phyloP scores from a whole-genome alignment of 1,140 invertebrate genomes.

The Trichogramma pretiosum region DNA sequence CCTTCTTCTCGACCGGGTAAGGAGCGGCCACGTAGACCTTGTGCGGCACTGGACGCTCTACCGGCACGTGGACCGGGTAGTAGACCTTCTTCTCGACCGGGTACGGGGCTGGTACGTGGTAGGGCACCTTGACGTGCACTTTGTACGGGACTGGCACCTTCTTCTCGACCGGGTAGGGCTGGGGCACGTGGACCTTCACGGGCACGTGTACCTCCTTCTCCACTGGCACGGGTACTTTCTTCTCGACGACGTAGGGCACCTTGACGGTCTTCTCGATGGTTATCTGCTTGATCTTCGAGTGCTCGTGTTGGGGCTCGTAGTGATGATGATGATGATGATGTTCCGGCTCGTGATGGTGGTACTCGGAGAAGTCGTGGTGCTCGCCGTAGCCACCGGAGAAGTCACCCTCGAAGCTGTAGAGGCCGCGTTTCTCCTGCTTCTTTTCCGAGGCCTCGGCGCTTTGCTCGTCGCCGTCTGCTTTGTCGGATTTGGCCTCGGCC shows the following conservation, averaged over 20 bases:
- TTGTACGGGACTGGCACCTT: constrained; percentile 40
- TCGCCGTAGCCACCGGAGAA: constrained; percentile 35
- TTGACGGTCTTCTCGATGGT: constrained; percentile 60
- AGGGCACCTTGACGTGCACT: constrained; percentile 45
- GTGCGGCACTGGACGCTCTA: constrained; percentile 39
- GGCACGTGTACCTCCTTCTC: constrained; percentile 34
- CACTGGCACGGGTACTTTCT: constrained; percentile 43
- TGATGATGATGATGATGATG: neutral
- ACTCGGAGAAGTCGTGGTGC: neutral
- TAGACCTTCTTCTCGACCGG: constrained; percentile 37
- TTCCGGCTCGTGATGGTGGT: neutral
- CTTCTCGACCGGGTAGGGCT: constrained; percentile 38
- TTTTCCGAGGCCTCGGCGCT: constrained; percentile 40
- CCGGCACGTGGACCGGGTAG: constrained; percentile 30
- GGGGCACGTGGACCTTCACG: constrained; percentile 33
- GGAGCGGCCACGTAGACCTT: constrained; percentile 36
- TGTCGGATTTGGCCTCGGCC: constrained; percentile 37
- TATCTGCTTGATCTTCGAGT: constrained; percentile 47
- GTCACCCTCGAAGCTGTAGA: constrained; percentile 46
- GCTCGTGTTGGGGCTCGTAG: constrained; percentile 31
- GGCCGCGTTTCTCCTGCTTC: constrained; percentile 58
- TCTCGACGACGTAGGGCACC: constrained; percentile 50
- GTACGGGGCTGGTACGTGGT: constrained; percentile 40
- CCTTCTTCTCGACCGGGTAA: constrained; percentile 28
- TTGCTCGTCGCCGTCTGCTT: constrained; percentile 33